Base-by-base conservation (phyloP, 2,797 vertebrate genomes). In the Eulemur rubriventer region DNA sequence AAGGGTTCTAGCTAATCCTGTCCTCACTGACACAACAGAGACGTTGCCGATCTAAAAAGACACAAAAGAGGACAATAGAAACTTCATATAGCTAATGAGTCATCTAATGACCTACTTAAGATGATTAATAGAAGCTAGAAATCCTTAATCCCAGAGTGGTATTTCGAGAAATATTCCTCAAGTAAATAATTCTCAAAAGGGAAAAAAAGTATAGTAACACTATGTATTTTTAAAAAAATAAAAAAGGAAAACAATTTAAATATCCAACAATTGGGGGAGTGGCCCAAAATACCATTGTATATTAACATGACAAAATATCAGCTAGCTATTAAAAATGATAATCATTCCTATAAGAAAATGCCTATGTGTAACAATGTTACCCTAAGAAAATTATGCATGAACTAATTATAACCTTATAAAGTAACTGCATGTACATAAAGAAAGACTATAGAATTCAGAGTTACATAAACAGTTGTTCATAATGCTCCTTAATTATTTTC, bases 381-480 rank as follows among this genome's bases (percentile, higher is more conserved):
- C 57, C 55, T 50, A 94, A 89, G 63, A 89, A 93, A 14, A 76
- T 55, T 73, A 78, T 24, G 28, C 24, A 65, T 82, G 28, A 76
- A 57, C 46, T 93, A 90, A 78, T 81, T 78, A 84, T 52, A 89
- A 85, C 35, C 2, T 87, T 70, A 80, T 61, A 73, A 91, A 88
- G 30, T 80, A 79, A 73, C 13, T 30, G 4, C 41, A 35, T 33
- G 33, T 43, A 12, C 41, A n/a, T 50, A 79, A 75, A 83, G 46
- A 86, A 76, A 52, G n/a, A 86, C 76, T 55, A 70, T 4, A 75
- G 57, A 80, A 88, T 63, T 70, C 50, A 35, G 55, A 92, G 16
- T 92, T 65, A 67, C 48, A 72, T 18, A 76, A 75, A 91, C 13
- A 50, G n/a, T 41, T 52, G 14, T n/a, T 88, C 22, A 43, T 26